A percentile compares a stretch with the other conserved stretches of the same genome.
Conservation (phyloP, 1,140 invertebrate genomes). For the Batillaria attramentaria region DNA sequence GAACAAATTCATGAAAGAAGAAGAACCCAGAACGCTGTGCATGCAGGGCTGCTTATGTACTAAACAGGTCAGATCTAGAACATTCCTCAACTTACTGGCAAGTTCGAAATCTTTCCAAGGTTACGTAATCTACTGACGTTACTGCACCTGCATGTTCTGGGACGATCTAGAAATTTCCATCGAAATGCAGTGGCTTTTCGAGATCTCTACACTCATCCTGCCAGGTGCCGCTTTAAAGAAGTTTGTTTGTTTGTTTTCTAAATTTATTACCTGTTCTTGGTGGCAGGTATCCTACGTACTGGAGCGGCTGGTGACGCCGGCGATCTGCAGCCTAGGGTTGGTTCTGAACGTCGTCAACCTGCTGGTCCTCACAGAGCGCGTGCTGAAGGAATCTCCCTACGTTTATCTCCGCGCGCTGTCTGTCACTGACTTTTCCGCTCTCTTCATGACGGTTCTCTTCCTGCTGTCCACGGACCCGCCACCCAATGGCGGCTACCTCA, state of each 20-base stretch:
- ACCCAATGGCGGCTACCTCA: background rate
- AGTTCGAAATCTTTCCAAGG: too few relatives aligned
- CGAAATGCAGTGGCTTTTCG: background rate
- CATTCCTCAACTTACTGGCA: too few relatives aligned
- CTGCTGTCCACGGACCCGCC: slow-evolving; percentile 48
- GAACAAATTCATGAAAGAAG: too few relatives aligned
- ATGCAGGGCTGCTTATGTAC: too few relatives aligned
- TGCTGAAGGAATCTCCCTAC: slow-evolving; percentile 65
- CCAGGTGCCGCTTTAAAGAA: background rate
- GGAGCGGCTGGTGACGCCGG: slow-evolving; percentile 52
- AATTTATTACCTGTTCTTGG: too few relatives aligned
- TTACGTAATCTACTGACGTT: too few relatives aligned
- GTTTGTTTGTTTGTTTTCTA: background rate
- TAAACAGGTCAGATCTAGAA: too few relatives aligned
- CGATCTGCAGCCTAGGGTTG: slow-evolving; percentile 64
- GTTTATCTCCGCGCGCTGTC: slow-evolving; percentile 63
- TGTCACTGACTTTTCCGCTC: slow-evolving; percentile 54
- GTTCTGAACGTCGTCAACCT: slow-evolving; percentile 63
- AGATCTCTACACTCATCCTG: background rate
- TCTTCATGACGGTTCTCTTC: slow-evolving; percentile 56
- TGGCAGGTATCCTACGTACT: slow-evolving; percentile 14
- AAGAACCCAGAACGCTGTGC: too few relatives aligned
- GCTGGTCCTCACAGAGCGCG: slow-evolving; percentile 58
- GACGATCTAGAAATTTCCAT: too few relatives aligned
- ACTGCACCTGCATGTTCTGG: too few relatives aligned